Evolutionary conservation across 2,888 invertebrate species (phyloP).

Genomic region (Oligia fasciuncula): DNA sequence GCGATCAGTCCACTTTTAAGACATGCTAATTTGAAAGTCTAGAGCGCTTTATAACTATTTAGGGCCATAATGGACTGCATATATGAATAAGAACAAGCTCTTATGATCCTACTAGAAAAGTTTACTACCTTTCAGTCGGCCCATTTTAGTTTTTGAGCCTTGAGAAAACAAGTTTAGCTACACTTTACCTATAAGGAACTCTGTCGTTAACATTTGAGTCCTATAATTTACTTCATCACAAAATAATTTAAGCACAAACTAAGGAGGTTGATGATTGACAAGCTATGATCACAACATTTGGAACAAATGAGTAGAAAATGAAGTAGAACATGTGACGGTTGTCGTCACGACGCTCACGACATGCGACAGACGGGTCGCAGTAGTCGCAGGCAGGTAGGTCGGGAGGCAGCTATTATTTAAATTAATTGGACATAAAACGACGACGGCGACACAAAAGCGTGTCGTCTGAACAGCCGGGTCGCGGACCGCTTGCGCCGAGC

Average conservation of each 20-base stretch:
- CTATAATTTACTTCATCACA: constrained; percentile 17
- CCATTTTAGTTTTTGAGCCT: constrained; percentile 48
- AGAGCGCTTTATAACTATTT: constrained; percentile 79
- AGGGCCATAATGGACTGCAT: constrained; percentile 74
- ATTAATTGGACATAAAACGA: constrained; percentile 89
- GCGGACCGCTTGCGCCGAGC: constrained; percentile 66
- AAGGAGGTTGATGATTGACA: constrained; percentile 21
- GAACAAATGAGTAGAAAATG: constrained; percentile 45
- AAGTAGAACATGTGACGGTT: constrained; percentile 50
- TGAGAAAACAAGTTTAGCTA: constrained; percentile 47
- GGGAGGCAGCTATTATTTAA: constrained; percentile 87
- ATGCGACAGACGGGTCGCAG: constrained; percentile 75
- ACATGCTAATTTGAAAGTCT: constrained; percentile 87
- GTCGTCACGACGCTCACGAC: constrained; percentile 61
- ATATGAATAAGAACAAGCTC: constrained; percentile 72
- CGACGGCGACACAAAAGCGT: constrained; percentile 80
- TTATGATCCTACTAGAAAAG: constrained; percentile 50
- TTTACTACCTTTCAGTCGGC: constrained; percentile 33
- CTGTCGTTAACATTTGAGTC: constrained; percentile 21
- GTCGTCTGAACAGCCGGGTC: constrained; percentile 78
- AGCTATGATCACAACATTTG: constrained; percentile 37
- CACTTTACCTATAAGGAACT: constrained; percentile 22
- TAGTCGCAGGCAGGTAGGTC: constrained; percentile 85
- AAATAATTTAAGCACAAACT: constrained; percentile 3
- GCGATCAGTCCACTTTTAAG: constrained; percentile 85